Evolutionary conservation across 1,140 invertebrate genomes (phyloP).

Genomic region (Drosophila ercepeae): DNA sequence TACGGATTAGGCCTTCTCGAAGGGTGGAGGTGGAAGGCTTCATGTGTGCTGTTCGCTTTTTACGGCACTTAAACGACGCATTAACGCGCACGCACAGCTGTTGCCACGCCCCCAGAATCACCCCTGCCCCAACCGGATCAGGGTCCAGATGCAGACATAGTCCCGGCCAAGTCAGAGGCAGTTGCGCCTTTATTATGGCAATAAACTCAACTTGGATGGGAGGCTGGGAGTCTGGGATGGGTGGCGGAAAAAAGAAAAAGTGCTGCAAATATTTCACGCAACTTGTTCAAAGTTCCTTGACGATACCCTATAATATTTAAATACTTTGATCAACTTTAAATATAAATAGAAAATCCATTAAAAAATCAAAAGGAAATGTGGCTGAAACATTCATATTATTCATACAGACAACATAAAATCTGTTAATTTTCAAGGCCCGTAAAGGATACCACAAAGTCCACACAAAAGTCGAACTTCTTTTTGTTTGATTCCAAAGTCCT

Average conservation of each 20-base stretch:
- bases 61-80: conserved; percentile 80
- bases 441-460: not conserved
- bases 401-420: no score
- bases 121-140: not conserved
- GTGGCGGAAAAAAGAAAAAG: conserved; percentile 43
- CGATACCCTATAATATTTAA: not conserved
- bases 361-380: not conserved
- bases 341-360: not conserved
- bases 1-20: conserved; percentile 7
- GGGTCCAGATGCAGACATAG: conserved; percentile 31
- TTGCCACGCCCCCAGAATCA: conserved; percentile 47
- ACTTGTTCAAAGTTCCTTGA: conserved; percentile 50
- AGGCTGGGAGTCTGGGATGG: conserved; percentile 12
- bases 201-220: conserved; percentile 59
- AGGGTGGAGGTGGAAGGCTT: conserved; percentile 2
- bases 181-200: conserved; percentile 74
- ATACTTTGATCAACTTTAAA: not conserved
- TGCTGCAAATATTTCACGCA: conserved; percentile 67
- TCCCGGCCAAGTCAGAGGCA: conserved; percentile 46
- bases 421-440: not conserved
- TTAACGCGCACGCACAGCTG: conserved; percentile 78
- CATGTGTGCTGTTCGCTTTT: conserved; percentile 71
- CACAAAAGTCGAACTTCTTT: no score
- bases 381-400: no score
- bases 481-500: conserved; percentile 29